Conservation (phyloP, 2,888 invertebrate genomes). For the Meandrusa payeni region DNA sequence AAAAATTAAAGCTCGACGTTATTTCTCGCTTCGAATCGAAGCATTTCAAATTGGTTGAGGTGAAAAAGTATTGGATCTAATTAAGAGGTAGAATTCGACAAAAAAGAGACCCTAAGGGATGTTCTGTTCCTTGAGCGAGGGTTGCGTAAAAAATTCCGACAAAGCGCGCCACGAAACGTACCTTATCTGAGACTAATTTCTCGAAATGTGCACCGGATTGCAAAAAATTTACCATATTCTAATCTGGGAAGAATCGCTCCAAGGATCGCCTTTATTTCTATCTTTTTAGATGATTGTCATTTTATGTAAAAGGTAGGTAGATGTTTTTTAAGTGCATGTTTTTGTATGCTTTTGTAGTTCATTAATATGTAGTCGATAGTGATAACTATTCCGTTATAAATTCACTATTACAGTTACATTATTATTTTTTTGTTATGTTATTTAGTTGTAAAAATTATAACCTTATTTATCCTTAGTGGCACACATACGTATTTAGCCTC, state of each 20-base stretch:
- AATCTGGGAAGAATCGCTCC: slow-evolving; percentile 3
- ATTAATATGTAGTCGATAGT: neutral
- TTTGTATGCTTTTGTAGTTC: neutral
- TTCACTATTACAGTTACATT: too few relatives aligned
- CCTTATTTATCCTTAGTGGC: too few relatives aligned
- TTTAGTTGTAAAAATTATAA: too few relatives aligned
- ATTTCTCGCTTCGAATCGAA: slow-evolving; percentile 28
- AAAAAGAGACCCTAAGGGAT: slow-evolving; percentile 63
- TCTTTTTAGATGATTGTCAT: too few relatives aligned
- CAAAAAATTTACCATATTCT: too few relatives aligned
- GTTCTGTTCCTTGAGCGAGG: slow-evolving; percentile 48
- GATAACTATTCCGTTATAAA: too few relatives aligned
- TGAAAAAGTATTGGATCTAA: slow-evolving; percentile 49
- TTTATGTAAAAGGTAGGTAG: too few relatives aligned
- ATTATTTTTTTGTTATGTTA: too few relatives aligned
- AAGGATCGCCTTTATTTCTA: slow-evolving; percentile 4
- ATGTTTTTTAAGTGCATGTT: neutral
- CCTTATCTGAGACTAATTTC: slow-evolving; percentile 57
- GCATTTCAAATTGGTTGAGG: slow-evolving; percentile 38
- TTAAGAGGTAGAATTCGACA: slow-evolving; percentile 66
- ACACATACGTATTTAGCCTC: too few relatives aligned
- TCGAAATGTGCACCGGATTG: slow-evolving; percentile 50
- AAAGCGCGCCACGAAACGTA: slow-evolving; percentile 50
- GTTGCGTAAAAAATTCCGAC: slow-evolving; percentile 65
- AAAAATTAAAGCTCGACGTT: slow-evolving; percentile 13